Evolutionary conservation across 2,113 vertebrate genomes (phyloP).

Genomic region (Podarcis raffonei): DNA sequence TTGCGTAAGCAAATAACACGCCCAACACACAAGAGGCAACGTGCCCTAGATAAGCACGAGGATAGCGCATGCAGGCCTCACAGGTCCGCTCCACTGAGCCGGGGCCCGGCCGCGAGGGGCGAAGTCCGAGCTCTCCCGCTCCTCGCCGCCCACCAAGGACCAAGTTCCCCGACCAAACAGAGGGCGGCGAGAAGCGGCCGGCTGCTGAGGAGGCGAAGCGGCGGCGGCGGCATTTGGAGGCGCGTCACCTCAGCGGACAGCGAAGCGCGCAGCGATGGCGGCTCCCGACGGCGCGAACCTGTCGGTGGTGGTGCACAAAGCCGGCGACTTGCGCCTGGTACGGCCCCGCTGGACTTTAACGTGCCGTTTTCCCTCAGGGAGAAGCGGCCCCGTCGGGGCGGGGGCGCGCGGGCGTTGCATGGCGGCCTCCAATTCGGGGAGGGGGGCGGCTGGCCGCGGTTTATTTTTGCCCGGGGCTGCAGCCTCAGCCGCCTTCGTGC

Average conservation of each 20-base stretch:
- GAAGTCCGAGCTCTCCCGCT: not conserved
- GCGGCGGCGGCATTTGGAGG: not conserved
- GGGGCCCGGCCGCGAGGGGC: not conserved
- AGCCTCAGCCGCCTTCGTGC: too few species aligned
- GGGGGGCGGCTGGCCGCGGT: too few species aligned
- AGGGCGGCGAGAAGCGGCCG: not conserved
- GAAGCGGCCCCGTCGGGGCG: too few species aligned
- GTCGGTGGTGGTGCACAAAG: slow-evolving; percentile 19
- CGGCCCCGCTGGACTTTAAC: not conserved
- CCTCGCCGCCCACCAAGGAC: not conserved
- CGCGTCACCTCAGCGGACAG: not conserved
- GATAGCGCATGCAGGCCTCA: too few species aligned
- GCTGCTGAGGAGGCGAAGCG: not conserved
- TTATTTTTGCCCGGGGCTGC: too few species aligned
- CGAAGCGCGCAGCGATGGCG: not conserved
- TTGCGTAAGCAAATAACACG: too few species aligned
- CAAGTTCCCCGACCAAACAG: not conserved
- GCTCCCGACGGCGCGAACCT: not conserved
- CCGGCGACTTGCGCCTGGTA: slow-evolving; percentile 26
- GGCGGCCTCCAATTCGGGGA: too few species aligned
- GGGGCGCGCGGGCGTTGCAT: too few species aligned
- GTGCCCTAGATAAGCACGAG: too few species aligned
- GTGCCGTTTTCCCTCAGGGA: not conserved
- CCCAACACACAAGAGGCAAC: too few species aligned
- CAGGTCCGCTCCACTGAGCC: not conserved